Base-by-base conservation (phyloP, 2,797 vertebrate genomes). In the Poecilia velifera region DNA sequence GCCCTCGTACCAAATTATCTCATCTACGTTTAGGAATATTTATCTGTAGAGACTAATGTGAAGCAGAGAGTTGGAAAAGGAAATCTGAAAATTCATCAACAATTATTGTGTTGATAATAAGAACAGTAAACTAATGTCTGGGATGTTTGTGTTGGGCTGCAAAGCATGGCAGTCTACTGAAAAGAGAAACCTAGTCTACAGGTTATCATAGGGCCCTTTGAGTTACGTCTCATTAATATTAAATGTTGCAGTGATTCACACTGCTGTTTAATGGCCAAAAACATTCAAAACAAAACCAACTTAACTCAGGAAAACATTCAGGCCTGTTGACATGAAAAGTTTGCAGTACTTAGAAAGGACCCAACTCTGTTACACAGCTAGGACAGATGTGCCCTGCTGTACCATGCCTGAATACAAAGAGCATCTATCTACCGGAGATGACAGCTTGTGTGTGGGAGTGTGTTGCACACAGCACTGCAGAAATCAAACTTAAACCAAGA, bases 341-440 rank as follows among this genome's bases (percentile, higher is more conserved):
- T 76, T 73, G 55, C n/a, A n/a, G 57, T 66, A 49, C 74, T 72
- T 73, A 78, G 81, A 84, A 84, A 47, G 75, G 66, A 76, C 82
- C 64, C 80, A 79, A 73, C 78, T 72, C 64, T 84, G 79, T 74
- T 77, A 59, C 90, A 90, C 77, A 82, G 81, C 90, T 88, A 91
- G 87, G 90, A 86, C 88, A 91, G 90, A 93, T 91, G 92, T 93
- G 87, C 87, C 87, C 90, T 81, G 85, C 71, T 87, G 88, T 91
- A 84, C 89, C 89, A 90, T 89, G 90, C 86, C 89, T 84, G 82
- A 80, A 88, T 82, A 94, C 93, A 93, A 93, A 93, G 91, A 82
- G 83, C 55, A 88, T 91, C 89, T 89, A 91, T 93, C 85, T 88
- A 76, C 80, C 76, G 68, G 82, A 88, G 76, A 90, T 76, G 84